Conservation (phyloP, 2,888 invertebrate species). For the Lypha dubia region DNA sequence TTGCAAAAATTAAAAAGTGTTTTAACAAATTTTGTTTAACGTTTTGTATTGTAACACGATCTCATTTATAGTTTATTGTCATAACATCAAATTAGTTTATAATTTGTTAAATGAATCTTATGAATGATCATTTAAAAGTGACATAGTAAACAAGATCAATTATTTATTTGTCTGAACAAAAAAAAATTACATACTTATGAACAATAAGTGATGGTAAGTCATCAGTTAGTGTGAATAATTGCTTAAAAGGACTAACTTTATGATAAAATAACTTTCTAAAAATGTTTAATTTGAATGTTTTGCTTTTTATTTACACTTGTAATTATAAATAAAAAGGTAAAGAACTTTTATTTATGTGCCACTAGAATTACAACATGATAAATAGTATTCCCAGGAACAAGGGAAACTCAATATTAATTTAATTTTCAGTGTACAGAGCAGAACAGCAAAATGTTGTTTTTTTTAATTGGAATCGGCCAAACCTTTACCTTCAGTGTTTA, state of each 20-base stretch:
- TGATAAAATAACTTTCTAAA: neutral
- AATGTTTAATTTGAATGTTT: neutral
- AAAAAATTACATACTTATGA: neutral
- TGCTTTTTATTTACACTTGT: no score
- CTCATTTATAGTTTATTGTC: conserved; percentile 35
- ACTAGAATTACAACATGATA: no score
- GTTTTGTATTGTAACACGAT: conserved; percentile 25
- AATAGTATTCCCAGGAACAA: no score
- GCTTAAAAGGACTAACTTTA: neutral
- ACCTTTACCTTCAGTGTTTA: no score
- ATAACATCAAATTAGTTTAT: neutral
- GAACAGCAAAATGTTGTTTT: no score
- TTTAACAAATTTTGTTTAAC: conserved; percentile 15
- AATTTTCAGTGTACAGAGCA: no score
- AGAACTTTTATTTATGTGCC: no score
- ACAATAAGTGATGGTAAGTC: neutral
- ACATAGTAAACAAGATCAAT: neutral
- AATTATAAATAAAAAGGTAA: no score
- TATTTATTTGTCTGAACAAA: conserved; percentile 15
- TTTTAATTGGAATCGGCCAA: no score
- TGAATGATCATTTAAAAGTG: conserved; percentile 14
- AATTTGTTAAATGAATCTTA: conserved; percentile 21
- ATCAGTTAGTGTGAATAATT: no score
- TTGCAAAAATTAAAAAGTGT: neutral
- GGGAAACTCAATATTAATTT: no score